phyloP scores from a whole-genome alignment of 2,888 invertebrate species.

The Hydropsyche betteni region DNA sequence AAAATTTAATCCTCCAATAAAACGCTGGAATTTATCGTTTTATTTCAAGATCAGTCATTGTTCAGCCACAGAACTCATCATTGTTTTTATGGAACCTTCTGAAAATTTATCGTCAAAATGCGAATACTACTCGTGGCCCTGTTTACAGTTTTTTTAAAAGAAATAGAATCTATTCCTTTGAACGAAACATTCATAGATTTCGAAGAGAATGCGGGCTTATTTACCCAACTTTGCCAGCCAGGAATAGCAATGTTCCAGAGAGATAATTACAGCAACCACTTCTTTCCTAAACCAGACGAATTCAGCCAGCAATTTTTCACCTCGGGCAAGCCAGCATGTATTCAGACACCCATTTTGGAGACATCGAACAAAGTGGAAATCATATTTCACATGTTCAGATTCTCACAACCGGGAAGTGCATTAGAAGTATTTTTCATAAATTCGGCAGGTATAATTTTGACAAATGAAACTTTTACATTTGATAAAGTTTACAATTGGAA shows the following conservation, averaged over 20 bases:
- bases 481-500: not conserved
- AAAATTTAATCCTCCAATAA: too few relatives aligned
- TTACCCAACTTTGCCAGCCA: not conserved
- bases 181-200: not conserved
- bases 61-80: not conserved
- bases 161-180: not conserved
- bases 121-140: not conserved
- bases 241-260: not conserved
- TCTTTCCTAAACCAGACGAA: not conserved
- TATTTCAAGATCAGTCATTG: too few relatives aligned
- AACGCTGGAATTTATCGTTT: too few relatives aligned
- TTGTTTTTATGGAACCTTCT: not conserved
- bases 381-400: not conserved
- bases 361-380: not conserved
- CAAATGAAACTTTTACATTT: not conserved
- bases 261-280: not conserved
- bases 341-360: not conserved
- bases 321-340: not conserved
- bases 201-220: not conserved
- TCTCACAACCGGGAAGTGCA: not conserved
- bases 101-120: slow-evolving; percentile 5
- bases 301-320: not conserved
- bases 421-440: not conserved
- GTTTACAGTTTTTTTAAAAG: not conserved
- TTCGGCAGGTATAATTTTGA: not conserved